Evolutionary conservation across 1,140 invertebrate genomes (phyloP), one percentile per base, ranked within the genome.

Genomic region (Proales similis): DNA sequence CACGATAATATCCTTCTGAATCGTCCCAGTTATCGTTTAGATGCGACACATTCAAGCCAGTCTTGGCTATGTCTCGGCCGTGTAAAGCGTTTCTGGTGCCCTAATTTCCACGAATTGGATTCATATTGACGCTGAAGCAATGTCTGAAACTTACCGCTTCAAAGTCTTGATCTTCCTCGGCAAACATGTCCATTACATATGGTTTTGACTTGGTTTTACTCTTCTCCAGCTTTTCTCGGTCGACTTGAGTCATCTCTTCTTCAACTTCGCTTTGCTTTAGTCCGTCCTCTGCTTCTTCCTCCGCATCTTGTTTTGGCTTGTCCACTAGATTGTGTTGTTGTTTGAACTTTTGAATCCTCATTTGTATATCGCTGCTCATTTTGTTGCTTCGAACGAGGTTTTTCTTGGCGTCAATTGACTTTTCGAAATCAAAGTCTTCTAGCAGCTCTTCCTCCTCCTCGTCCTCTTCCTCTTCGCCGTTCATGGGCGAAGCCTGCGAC

Each of bases 11-110:
- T 38, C 95, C 95, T 79, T 99, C 95, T 12, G 92, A 87, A 79
- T 99, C 94, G 74, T 99, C 95, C 94, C 95, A 99, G 73, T 99
- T 99, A 73, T 99, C 95, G 3, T 86, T 92, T 3, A 95, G 78
- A 63, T 86, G 85, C 0, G 88, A 88, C 78, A 93, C 93, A 69
- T 91, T 88, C 29, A 81, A 77, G n/a, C 78, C 78, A 39, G 82
- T 80, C 66, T 79, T 69, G 80, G 84, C 72, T 78, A 82, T 78
- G 65, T 81, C 81, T 29, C 82, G 79, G 5, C 67, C 63, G n/a
- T 29, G 86, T 80, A n/a, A 82, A 83, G 12, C 83, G 29, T 29
- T 45, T 63, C 42, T 62, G 39, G 11, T 46, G 12, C 27, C 24
- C 38, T 11, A 2, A 46, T 22, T 2, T 17, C 2, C 26, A 11